Evolutionary conservation across 2,888 invertebrate species (phyloP).

Genomic region (Epinotia ramella): DNA sequence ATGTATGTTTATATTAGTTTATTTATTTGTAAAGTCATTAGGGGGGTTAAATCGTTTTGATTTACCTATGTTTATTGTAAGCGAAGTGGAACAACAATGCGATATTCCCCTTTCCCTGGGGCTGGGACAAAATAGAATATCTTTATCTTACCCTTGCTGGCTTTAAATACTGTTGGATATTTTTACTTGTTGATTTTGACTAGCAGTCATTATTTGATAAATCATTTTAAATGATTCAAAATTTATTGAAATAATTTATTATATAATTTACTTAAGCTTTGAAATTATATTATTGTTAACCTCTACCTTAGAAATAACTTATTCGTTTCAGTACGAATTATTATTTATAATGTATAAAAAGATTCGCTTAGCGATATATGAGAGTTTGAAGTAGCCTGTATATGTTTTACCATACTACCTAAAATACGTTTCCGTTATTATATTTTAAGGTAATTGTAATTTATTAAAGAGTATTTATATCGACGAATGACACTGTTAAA

Average conservation of each 20-base stretch:
- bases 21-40: conserved; percentile 17
- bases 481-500: not conserved
- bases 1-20: conserved; percentile 31
- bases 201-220: conserved; percentile 46
- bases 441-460: not conserved
- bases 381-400: not conserved
- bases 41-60: not conserved
- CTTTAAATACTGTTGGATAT: conserved; percentile 8
- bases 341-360: conserved; percentile 8
- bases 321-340: conserved; percentile 20
- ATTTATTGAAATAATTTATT: conserved; percentile 33
- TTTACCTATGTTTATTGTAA: not conserved
- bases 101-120: not conserved
- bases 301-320: conserved; percentile 15
- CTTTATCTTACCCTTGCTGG: not conserved
- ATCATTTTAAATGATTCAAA: conserved; percentile 68
- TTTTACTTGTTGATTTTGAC: conserved; percentile 34
- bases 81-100: not conserved
- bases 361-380: conserved; percentile 33
- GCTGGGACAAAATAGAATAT: not conserved
- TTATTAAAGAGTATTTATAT: not conserved
- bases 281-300: conserved; percentile 15
- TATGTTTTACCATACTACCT: not conserved
- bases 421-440: not conserved
- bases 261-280: not conserved